A percentile compares a stretch with the other conserved stretches of the same genome.
Evolutionary conservation across 2,888 invertebrate species (phyloP).

Genomic region (Eulithis testata): DNA sequence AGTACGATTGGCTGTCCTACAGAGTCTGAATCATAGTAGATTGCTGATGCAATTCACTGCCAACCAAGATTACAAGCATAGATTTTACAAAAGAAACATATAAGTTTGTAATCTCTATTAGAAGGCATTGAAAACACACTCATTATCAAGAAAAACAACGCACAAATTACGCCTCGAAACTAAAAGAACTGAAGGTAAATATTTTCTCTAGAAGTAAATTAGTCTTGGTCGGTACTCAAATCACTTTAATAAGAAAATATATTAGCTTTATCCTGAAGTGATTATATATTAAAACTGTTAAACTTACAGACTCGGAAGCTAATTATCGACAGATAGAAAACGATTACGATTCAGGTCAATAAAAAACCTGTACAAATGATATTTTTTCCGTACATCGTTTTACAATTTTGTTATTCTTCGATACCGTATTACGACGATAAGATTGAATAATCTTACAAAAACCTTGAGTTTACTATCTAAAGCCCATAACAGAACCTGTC

Average conservation of each 20-base stretch:
- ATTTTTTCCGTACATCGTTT: conserved; percentile 2
- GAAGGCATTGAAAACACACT: background rate
- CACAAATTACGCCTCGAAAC: background rate
- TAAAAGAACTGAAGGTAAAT: conserved; percentile 16
- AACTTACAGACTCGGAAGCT: conserved; percentile 7
- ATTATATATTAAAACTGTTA: background rate
- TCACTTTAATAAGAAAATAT: conserved; percentile 17
- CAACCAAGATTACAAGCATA: too few species aligned
- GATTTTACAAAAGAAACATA: too few species aligned
- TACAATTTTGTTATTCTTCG: conserved; percentile 8
- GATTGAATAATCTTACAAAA: conserved; percentile 28
- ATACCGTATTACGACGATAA: conserved; percentile 22
- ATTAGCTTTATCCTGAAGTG: background rate
- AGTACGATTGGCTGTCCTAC: conserved; percentile 3
- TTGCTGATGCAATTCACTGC: conserved; percentile 6
- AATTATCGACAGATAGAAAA: conserved; percentile 10
- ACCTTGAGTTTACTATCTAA: conserved; percentile 28
- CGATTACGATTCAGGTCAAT: conserved; percentile 19
- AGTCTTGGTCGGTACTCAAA: conserved; percentile 9
- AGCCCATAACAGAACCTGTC: conserved; percentile 26
- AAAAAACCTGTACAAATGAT: conserved; percentile 2
- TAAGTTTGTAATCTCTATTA: background rate
- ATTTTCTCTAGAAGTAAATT: conserved; percentile 16
- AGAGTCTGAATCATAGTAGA: conserved; percentile 7
- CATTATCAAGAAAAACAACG: conserved; percentile 3